Conservation (phyloP, 2,888 invertebrate species). For the Antheraea assamensis region DNA sequence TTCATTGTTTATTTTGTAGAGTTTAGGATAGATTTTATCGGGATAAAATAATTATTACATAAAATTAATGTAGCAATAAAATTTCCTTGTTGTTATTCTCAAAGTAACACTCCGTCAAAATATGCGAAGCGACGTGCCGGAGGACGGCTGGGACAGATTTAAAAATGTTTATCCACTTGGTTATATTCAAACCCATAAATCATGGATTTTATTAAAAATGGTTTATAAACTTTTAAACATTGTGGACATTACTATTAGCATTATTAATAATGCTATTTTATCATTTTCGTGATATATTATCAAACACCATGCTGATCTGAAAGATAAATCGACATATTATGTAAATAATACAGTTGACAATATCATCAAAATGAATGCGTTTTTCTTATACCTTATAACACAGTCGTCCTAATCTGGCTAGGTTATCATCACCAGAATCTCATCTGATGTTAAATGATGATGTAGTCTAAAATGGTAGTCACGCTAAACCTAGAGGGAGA, state of each 20-base stretch:
- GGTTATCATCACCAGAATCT: too few relatives aligned
- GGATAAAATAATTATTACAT: background rate
- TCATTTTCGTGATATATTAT: background rate
- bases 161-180: background rate
- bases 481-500: too few relatives aligned
- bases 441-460: too few relatives aligned
- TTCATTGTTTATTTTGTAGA: background rate
- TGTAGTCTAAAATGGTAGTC: too few relatives aligned
- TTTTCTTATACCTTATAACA: too few relatives aligned
- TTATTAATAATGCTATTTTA: too few relatives aligned
- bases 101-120: background rate
- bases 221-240: background rate
- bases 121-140: background rate
- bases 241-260: too few relatives aligned
- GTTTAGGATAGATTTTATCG: background rate
- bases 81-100: background rate
- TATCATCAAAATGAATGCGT: too few relatives aligned
- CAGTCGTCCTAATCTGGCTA: too few relatives aligned
- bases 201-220: background rate
- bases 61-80: slow-evolving; percentile 3
- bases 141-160: background rate
- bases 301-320: background rate
- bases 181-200: background rate
- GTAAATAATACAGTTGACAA: background rate
- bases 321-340: background rate